phyloP scores from a whole-genome alignment of 2,888 invertebrate species.

The Rhimphoctona megacephalus region DNA sequence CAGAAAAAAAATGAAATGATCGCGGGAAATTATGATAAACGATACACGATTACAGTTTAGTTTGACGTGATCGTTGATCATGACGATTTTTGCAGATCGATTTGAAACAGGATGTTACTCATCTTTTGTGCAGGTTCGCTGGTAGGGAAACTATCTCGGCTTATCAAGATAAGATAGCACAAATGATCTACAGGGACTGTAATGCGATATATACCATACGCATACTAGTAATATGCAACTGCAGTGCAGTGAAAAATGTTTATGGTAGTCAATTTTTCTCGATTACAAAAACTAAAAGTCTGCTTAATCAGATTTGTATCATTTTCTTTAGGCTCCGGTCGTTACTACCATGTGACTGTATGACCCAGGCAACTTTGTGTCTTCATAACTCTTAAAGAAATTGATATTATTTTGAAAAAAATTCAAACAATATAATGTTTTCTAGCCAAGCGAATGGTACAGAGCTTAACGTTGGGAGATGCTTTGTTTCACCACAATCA shows the following conservation, averaged over 20 bases:
- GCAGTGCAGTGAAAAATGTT: neutral
- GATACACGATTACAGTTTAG: constrained; percentile 8
- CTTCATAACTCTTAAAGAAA: neutral
- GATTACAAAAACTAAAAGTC: neutral
- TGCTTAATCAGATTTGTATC: neutral
- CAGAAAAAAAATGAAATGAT: neutral
- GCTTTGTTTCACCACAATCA: too few relatives aligned
- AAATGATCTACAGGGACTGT: constrained; percentile 23
- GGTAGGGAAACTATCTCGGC: constrained; percentile 57
- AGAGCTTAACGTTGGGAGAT: too few relatives aligned
- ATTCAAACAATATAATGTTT: too few relatives aligned
- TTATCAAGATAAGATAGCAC: constrained; percentile 29
- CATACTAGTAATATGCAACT: neutral
- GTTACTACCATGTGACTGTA: neutral
- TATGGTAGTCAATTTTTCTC: neutral
- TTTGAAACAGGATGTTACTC: neutral
- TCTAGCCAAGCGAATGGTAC: neutral
- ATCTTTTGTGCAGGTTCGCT: constrained; percentile 15
- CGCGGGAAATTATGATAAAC: constrained; percentile 16
- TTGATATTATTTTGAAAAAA: neutral
- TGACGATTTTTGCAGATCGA: constrained; percentile 38
- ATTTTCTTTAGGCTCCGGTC: neutral
- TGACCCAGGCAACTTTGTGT: neutral
- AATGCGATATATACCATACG: neutral
- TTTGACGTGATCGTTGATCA: neutral